phyloP scores from a whole-genome alignment of 2,113 vertebrate species.

The Calidris pugnax region DNA sequence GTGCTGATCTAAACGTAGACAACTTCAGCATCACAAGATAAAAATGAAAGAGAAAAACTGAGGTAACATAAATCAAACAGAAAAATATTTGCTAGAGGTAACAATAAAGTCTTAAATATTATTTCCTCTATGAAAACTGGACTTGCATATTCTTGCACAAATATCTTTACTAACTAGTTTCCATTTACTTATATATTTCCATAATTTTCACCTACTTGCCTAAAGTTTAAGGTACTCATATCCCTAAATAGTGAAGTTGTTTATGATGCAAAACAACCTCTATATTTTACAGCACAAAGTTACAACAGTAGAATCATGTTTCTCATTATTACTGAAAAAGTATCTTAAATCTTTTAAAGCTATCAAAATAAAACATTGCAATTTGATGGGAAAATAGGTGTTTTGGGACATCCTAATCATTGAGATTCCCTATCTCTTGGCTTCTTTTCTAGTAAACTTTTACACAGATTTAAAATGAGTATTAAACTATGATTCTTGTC shows the following conservation, averaged over 20 bases:
- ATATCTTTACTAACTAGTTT: background rate
- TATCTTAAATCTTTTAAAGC: background rate
- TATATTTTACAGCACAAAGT: background rate
- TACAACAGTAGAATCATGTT: background rate
- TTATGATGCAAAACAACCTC: background rate
- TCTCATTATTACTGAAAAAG: background rate
- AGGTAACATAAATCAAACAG: background rate
- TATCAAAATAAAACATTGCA: background rate
- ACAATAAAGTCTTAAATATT: background rate
- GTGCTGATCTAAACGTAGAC: background rate
- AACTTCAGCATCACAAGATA: background rate
- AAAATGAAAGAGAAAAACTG: background rate
- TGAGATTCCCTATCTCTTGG: background rate
- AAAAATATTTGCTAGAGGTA: background rate
- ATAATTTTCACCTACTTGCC: background rate
- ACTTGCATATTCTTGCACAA: background rate
- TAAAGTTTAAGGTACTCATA: background rate
- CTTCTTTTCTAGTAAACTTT: background rate
- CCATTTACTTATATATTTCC: background rate
- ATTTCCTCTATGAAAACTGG: background rate
- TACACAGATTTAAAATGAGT: background rate
- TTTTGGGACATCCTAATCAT: background rate
- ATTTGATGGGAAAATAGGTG: background rate
- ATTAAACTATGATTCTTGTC: background rate
- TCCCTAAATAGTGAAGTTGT: background rate